Conservation (phyloP, 2,888 invertebrate species). For the Pasiphila rectangulata region DNA sequence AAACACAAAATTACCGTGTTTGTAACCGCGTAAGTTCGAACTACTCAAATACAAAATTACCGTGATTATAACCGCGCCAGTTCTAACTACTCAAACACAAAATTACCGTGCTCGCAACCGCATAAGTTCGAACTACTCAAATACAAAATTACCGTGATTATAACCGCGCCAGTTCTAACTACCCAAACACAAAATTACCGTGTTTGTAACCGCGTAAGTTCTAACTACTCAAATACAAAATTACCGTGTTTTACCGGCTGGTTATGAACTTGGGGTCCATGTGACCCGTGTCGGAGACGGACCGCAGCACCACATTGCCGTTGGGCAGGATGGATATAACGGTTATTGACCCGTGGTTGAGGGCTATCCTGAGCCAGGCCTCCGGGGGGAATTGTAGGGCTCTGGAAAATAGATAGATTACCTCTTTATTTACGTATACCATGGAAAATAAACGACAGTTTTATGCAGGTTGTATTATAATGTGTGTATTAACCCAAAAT, state of each 20-base stretch:
- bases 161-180: no score
- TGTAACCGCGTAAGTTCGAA: no score
- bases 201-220: neutral
- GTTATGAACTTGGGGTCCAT: conserved; percentile 89
- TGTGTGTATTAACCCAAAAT: no score
- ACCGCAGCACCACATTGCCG: conserved; percentile 90
- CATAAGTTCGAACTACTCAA: no score
- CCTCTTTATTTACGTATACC: no score
- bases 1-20: no score
- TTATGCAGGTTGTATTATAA: no score
- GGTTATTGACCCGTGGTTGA: conserved; percentile 96
- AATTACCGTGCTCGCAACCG: no score
- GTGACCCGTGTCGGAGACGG: conserved; percentile 94
- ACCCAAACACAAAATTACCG: neutral
- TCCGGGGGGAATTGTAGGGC: conserved; percentile 98
- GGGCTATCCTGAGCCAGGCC: conserved; percentile 95
- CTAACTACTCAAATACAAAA: conserved; percentile 13
- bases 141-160: neutral
- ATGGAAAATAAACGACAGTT: no score
- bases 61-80: no score
- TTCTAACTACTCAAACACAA: no score
- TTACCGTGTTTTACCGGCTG: conserved; percentile 71
- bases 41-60: no score
- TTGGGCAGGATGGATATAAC: conserved; percentile 92
- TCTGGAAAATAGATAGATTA: conserved; percentile 80